A percentile compares a stretch with the other conserved stretches of the same genome.
Conservation (phyloP, 2,888 invertebrate genomes). For the Oxytorus armatus region DNA sequence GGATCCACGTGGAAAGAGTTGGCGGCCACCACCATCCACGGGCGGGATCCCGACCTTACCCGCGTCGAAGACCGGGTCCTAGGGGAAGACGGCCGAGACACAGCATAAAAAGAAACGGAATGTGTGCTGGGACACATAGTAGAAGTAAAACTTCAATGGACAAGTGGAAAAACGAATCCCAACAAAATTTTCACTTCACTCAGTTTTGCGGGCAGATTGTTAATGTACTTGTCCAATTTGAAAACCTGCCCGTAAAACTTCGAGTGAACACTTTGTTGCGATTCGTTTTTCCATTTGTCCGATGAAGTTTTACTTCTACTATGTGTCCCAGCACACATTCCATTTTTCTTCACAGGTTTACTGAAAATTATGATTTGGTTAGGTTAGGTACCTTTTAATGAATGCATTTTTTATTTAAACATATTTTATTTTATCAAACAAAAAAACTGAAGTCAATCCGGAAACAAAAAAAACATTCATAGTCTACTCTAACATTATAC, state of each 20-base stretch:
- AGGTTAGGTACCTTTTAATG: slow-evolving; percentile 12
- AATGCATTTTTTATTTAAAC: slow-evolving; percentile 28
- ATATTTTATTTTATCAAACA: slow-evolving; percentile 1
- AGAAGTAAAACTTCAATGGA: too few species aligned
- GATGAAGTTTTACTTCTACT: slow-evolving; percentile 20
- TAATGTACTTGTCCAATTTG: too few species aligned
- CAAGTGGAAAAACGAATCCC: too few species aligned
- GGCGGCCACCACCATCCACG: too few species aligned
- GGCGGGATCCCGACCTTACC: too few species aligned
- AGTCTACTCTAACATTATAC: slow-evolving; percentile 12
- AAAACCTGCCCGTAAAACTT: slow-evolving; percentile 24
- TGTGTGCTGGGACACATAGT: too few species aligned
- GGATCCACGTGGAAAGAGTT: too few species aligned
- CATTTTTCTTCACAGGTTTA: slow-evolving; percentile 11
- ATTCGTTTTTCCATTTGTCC: neutral
- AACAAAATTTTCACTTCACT: too few species aligned
- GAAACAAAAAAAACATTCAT: slow-evolving; percentile 7
- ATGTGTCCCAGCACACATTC: slow-evolving; percentile 22
- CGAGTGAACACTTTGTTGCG: slow-evolving; percentile 8
- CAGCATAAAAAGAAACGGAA: too few species aligned
- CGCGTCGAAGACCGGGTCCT: too few species aligned
- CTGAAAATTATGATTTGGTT: slow-evolving; percentile 13
- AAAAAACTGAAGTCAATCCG: slow-evolving; percentile 6
- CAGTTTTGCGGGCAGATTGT: too few species aligned
- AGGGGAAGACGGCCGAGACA: too few species aligned